Evolutionary conservation across 1,140 invertebrate species (phyloP), one percentile per base, ranked within the genome.

Genomic region (Galendromus occidentalis): DNA sequence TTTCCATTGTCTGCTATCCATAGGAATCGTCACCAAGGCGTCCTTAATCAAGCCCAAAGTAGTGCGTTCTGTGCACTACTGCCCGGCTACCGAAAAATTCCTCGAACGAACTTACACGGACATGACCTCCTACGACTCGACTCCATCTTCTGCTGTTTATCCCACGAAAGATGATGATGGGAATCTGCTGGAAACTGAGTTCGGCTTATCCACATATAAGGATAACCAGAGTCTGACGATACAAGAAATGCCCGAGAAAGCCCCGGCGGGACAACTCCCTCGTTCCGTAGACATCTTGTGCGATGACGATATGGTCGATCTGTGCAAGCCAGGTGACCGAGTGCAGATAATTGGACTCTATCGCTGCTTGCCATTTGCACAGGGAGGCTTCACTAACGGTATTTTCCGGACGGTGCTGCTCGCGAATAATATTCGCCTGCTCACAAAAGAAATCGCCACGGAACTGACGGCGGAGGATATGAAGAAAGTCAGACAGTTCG

Each of bases 191-290:
- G 95, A 99, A 79, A 99, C 95, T 7, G 95, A 99, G 77, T 99
- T 85, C 79, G 96, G 95, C 0, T 74, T 98, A 25, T 96, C 88
- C 0, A 80, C 81, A 0, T 99, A 95, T 76, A 97, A 96, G 79
- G 93, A 99, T 75, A 93, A 98, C 78, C 96, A 99, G 77, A 92
- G 90, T 0, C 78, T 98, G 29, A 88, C 87, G 39, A 89, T 99
- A 69, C 95, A 98, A 81, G 96, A 99, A 80, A 95, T 99, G 88
- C 95, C 96, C 0, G 96, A 99, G 76, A 91, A 93, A 74, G 90
- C 96, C 2, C 96, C 96, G 0, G 88, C 94, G 18, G 91, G 81
- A 68, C 70, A 73, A 30, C 76, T 98, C 68, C 95, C 96, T 0
- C 81, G 96, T 25, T 87, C 87, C 70, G 84, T 98, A 9, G 94